Conservation (phyloP, 2,888 invertebrate species). For the Eudasyphora cyanicolor region DNA sequence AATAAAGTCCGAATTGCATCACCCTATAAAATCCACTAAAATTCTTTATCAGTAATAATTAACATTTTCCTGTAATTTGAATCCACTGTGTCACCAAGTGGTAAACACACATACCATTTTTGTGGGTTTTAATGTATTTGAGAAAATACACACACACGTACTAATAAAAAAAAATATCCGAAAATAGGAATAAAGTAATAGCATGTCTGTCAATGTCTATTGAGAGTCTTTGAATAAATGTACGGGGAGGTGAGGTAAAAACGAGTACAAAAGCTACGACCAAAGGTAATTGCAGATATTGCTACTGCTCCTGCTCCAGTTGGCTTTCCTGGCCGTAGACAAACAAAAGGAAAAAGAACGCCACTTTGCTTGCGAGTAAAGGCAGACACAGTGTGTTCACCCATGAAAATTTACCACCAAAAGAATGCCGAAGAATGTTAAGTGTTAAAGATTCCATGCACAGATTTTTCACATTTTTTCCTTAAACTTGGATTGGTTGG, state of each 20-base stretch:
- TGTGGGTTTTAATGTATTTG: background rate
- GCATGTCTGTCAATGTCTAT: slow-evolving; percentile 23
- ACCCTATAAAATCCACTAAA: too few relatives aligned
- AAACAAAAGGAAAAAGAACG: too few relatives aligned
- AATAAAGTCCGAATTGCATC: too few relatives aligned
- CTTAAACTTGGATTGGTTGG: slow-evolving; percentile 48
- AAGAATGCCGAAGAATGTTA: slow-evolving; percentile 61
- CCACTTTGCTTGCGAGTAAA: background rate
- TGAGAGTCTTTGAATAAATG: slow-evolving; percentile 4
- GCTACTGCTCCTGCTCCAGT: too few relatives aligned
- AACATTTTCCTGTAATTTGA: background rate
- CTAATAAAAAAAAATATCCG: too few relatives aligned
- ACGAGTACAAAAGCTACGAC: too few relatives aligned
- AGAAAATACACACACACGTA: too few relatives aligned
- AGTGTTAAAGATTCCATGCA: slow-evolving; percentile 64
- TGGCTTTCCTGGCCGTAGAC: too few relatives aligned
- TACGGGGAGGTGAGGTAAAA: background rate
- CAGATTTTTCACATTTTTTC: slow-evolving; percentile 51
- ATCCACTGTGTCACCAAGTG: background rate
- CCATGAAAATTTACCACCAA: slow-evolving; percentile 45
- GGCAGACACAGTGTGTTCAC: background rate
- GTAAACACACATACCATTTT: background rate
- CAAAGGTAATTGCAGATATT: background rate
- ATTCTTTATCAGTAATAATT: too few relatives aligned
- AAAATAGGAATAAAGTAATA: background rate